A percentile compares a stretch with the other conserved stretches of the same genome.
Evolutionary conservation across 2,797 vertebrate species (phyloP).

Genomic region (Microhierax caerulescens): DNA sequence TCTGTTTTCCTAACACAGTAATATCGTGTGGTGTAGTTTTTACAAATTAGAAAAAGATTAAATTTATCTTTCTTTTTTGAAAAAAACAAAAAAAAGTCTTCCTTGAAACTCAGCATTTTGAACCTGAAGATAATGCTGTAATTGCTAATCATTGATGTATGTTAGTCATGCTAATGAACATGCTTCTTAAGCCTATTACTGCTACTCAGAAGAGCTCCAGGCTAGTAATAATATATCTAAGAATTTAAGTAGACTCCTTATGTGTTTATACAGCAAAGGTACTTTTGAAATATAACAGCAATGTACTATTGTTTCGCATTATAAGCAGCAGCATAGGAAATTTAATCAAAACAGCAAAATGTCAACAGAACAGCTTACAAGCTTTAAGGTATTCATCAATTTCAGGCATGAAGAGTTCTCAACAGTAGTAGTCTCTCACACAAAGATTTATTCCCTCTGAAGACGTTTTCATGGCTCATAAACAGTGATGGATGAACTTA

Average conservation of each 20-base stretch:
- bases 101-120: not conserved
- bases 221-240: not conserved
- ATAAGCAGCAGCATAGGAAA: not conserved
- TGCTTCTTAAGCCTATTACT: not conserved
- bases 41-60: not conserved
- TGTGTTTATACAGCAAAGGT: not conserved
- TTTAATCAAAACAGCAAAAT: slow-evolving; percentile 58
- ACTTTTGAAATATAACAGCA: not conserved
- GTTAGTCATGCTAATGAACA: not conserved
- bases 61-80: not conserved
- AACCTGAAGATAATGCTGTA: not conserved
- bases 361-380: slow-evolving; percentile 55
- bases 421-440: slow-evolving; percentile 52
- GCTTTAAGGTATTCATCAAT: slow-evolving; percentile 62
- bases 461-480: slow-evolving; percentile 79
- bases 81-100: not conserved
- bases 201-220: not conserved
- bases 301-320: not conserved
- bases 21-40: not conserved
- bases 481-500: slow-evolving; percentile 81
- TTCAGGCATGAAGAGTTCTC: slow-evolving; percentile 58
- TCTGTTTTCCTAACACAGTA: not conserved
- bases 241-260: not conserved
- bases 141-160: not conserved
- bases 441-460: slow-evolving; percentile 74